phyloP scores from a whole-genome alignment of 2,113 vertebrate genomes.

The Xenopus laevis region DNA sequence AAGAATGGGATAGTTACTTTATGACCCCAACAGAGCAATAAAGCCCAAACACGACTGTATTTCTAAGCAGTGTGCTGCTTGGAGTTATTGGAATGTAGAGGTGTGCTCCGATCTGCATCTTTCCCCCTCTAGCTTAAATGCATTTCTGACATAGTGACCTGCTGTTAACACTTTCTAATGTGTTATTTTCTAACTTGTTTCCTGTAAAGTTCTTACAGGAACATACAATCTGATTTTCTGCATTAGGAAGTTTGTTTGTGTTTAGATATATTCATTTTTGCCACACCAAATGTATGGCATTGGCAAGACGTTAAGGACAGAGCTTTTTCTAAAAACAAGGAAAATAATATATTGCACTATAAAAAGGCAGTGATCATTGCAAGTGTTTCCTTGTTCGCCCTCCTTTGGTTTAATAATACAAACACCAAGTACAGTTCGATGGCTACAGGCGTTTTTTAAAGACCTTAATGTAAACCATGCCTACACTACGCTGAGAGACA shows the following conservation, averaged over 20 bases:
- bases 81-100: not conserved
- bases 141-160: not conserved
- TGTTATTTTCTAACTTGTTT: not conserved
- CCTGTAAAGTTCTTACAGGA: too few species aligned
- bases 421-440: not conserved
- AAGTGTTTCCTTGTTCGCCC: too few species aligned
- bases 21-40: not conserved
- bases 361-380: too few species aligned
- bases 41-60: not conserved
- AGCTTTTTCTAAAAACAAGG: too few species aligned
- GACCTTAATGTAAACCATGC: conserved; percentile 18
- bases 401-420: too few species aligned
- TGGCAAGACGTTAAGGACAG: too few species aligned
- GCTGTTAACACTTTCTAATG: not conserved
- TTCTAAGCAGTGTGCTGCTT: not conserved
- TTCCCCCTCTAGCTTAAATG: not conserved
- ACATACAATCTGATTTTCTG: too few species aligned
- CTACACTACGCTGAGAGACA: conserved; percentile 3
- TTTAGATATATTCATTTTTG: too few species aligned
- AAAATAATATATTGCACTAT: too few species aligned
- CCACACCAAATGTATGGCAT: too few species aligned
- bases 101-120: not conserved
- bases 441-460: not conserved
- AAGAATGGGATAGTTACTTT: not conserved
- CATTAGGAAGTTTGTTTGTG: too few species aligned